Evolutionary conservation across 35 echinoderm and acorn worm genomes (phyloP), one percentile per base, ranked within the genome.

Genomic region (Ptychodera flava): DNA sequence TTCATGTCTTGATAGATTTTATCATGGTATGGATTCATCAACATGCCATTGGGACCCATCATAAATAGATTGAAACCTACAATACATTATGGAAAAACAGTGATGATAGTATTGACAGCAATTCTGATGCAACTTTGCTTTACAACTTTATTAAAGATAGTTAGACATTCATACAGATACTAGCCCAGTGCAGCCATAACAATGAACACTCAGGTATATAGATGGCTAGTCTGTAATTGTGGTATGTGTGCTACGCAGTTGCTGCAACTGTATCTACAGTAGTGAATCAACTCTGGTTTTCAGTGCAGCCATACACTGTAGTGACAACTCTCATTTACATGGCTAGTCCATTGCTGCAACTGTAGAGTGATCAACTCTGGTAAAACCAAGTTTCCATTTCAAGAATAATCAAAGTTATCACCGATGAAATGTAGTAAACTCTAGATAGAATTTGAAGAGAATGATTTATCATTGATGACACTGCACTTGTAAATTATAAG

Each of bases 1-100:
- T 82, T 92, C 95, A 98, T 98, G 78, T 98, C 95, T 29, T 98
- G 95, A 35, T 98, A 98, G 31, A 98, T 35, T 2, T 76, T 85
- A 32, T 31, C 77, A 82, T 98, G 90, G 45, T 80, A 90, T 35
- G 95, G 95, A 64, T 98, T 91, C 16, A 98, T 88, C 36, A 98
- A 15, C 31, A 85, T 76, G 33, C 92, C 95, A 82, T 94, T 93
- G 16, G 93, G 89, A 14, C 92, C 91, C 16, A 93, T 85, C 90
- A 98, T 91, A 77, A 94, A 98, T 30, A 98, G 35, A 33, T 85
- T 31, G 79, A 98, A 98, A 92, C 95, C 95, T 98, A 85, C 1
- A 28, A 77, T 78, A 35, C 80, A 89, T 86, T 35, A 89, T 34
- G 64, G 1, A 85, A 78, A n/a, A 80, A 37, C 16, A 82, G 36